These are phyloP conservation scores for Phasia obesa DNA, from an alignment of 2,888 invertebrate species.

Conservation along the genomic window DNA sequence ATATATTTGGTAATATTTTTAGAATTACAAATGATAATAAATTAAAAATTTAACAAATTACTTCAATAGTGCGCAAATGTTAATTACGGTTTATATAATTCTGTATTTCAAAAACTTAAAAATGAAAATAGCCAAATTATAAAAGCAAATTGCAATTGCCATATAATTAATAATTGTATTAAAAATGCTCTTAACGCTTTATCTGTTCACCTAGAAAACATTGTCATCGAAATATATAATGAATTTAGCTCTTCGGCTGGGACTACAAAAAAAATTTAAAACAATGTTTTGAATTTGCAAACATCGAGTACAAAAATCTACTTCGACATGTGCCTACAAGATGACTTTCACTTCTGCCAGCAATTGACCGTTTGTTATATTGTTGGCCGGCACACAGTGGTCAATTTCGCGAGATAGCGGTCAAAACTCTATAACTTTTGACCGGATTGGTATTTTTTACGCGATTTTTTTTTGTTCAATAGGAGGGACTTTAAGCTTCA, in stretches of 20 bases:
- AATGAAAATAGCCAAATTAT: conserved; percentile 33
- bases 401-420: too few species aligned
- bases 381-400: too few species aligned
- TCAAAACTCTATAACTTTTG: too few species aligned
- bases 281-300: not conserved
- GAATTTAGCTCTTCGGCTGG: conserved; percentile 47
- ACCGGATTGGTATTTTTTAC: too few species aligned
- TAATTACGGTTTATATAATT: conserved; percentile 59
- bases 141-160: conserved; percentile 56
- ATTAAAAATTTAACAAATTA: conserved; percentile 36
- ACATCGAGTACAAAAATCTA: conserved; percentile 12
- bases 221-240: conserved; percentile 52
- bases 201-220: conserved; percentile 46
- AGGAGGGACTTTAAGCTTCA: too few species aligned
- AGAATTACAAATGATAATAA: conserved; percentile 38
- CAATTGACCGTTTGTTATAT: conserved; percentile 55
- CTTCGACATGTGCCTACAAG: conserved; percentile 53
- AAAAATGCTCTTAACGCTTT: conserved; percentile 51
- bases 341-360: conserved; percentile 55
- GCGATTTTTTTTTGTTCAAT: too few species aligned
- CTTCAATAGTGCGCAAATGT: conserved; percentile 55
- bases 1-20: conserved; percentile 41
- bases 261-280: conserved; percentile 5
- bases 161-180: conserved; percentile 55
- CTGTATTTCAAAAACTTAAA: conserved; percentile 53